Base-by-base conservation (phyloP, 2,113 vertebrate genomes). In the Pundamilia nyererei region DNA sequence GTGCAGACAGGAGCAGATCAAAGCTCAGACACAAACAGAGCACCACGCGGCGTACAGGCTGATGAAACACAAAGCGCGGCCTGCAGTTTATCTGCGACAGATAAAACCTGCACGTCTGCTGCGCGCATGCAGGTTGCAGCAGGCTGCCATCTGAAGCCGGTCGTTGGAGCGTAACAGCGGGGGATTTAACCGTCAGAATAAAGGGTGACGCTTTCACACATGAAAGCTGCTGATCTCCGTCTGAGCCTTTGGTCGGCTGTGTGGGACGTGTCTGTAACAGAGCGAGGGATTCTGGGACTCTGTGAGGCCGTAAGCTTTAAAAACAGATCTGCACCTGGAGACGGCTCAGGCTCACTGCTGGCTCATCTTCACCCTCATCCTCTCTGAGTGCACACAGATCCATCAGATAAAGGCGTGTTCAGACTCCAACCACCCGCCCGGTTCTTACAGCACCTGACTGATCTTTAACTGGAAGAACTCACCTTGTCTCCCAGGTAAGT, bases 401-500 rank as follows among this genome's bases (percentile, higher is more conserved):
- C 40, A 29, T 47, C 13, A 31, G 54, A 54, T 51, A 79, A 13
- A 62, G 42, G 8, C 8, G 14, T 47, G 40, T 70, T 70, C n/a
- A 1, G 5, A 75, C 40, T 68, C 33, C 77, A 54, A 5, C 3
- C 2, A 40, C 0, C 7, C 10, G 8, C 40, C 17, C 1, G 29
- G 0, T 86, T 55, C 8, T n/a, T n/a, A 19, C 19, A 35, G 53
- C 24, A 2, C 68, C 13, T 72, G 38, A 45, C 40, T 75, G 40
- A 47, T 47, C 42, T 75, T 29, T 45, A 45, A 5, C 40, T 75
- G 24, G 45, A 7, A 17, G 65, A 17, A 68, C 95, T 92, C 21
- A 98, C 98, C 96, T 96, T 97, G 93, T 99, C 99, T 29, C 98
- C 98, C 19, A 99, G 97, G 93, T 99, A 99, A 26, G 96, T 94